Evolutionary conservation across 2,113 vertebrate species (phyloP).

Genomic region (Colistium nudipinnis): DNA sequence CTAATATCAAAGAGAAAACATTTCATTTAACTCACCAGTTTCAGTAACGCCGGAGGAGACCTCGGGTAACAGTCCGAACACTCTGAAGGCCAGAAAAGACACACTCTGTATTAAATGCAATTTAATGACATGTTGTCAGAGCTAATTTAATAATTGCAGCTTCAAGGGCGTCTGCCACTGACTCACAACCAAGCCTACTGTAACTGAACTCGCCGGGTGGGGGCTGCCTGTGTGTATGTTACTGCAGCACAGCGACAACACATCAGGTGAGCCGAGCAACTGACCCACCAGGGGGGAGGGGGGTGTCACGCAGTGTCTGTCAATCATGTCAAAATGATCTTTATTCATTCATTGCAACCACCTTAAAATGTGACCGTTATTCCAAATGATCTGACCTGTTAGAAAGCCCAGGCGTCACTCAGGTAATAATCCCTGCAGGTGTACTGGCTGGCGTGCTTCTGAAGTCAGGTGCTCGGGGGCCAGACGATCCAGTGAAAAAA

Average conservation of each 20-base stretch:
- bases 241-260: not conserved
- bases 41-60: slow-evolving; percentile 1
- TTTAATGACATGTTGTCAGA: slow-evolving; percentile 3
- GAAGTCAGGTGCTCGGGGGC: slow-evolving; percentile 43
- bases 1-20: not conserved
- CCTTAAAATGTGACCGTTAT: not conserved
- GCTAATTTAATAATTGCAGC: not conserved
- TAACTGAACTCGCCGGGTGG: not conserved
- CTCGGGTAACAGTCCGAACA: slow-evolving; percentile 21
- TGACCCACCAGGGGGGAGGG: too few species aligned
- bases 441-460: slow-evolving; percentile 24
- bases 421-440: slow-evolving; percentile 59
- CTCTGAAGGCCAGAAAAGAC: slow-evolving; percentile 53
- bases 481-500: slow-evolving; percentile 11
- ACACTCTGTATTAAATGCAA: slow-evolving; percentile 17
- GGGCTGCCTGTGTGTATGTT: not conserved
- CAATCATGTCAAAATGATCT: not conserved
- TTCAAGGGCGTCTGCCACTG: not conserved
- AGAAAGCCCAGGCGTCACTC: slow-evolving; percentile 50
- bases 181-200: not conserved
- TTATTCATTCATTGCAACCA: slow-evolving; percentile 1
- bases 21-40: slow-evolving; percentile 59
- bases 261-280: slow-evolving; percentile 11
- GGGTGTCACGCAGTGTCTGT: not conserved
- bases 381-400: slow-evolving; percentile 46